Base-by-base conservation (phyloP, 53 echinoderm and acorn worm genomes). In the Arbacia lixula region DNA sequence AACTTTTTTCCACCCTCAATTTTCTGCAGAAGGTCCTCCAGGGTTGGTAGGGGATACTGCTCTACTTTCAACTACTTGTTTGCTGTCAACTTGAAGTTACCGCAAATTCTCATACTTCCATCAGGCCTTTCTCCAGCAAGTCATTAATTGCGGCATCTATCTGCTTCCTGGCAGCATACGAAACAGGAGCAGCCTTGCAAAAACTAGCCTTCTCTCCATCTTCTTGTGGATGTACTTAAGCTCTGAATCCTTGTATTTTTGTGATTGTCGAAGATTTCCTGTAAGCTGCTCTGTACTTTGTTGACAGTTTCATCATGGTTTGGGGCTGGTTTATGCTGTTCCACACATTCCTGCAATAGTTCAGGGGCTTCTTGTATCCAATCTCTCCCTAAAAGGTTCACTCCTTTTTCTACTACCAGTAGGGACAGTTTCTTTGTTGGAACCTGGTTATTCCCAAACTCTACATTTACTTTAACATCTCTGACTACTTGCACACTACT, bases 31-130 rank as follows among this genome's bases (percentile, higher is more conserved):
- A 88, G 19, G 38, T 82, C 83, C 12, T 88, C 88, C 28, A 88
- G 29, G 39, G 82, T 83, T 58, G 72, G 82, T 16, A 81, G 37
- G 56, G 88, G 72, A 71, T 71, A 60, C 24, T 79, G 79, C 32
- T 68, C 60, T 46, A 46, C 14, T 46, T 79, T 35, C 2, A 87
- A 26, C 12, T 86, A 83, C n/a, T 74, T 83, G 43, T 90, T 90
- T 51, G 83, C 76, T 14, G 91, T 82, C 4, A 83, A 31, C 33
- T 72, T 83, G 52, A 83, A 90, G 61, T 90, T 83, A 20, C 91
- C 83, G 58, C 86, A 90, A 11, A 83, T 62, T 29, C 83, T n/a
- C 6, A 90, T 57, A 31, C 72, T 67, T 0, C 87, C 84, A 66
- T 83, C 58, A 32, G 86, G 83, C 68, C 83, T 89, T 80, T 2